Evolutionary conservation across 2,888 invertebrate genomes (phyloP).

Genomic region (Lomographa bimaculata): DNA sequence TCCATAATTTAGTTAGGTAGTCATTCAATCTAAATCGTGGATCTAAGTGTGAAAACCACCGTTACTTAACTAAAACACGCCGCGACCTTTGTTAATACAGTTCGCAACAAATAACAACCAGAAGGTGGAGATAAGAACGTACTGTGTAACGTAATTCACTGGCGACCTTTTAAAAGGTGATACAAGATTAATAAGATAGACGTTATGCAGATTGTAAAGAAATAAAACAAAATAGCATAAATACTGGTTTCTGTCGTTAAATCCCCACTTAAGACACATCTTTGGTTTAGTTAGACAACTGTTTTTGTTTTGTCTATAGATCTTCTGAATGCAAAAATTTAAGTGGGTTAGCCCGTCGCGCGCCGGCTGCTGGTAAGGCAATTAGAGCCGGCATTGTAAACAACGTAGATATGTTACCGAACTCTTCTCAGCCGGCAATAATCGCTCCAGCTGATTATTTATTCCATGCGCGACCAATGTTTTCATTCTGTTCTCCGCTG

Average conservation of each 20-base stretch:
- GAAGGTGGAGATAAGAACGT: constrained; percentile 7
- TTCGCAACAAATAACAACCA: constrained; percentile 3
- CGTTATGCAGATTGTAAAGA: constrained; percentile 2
- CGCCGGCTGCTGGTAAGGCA: not conserved
- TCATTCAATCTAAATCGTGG: constrained; percentile 29
- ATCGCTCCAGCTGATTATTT: constrained; percentile 1
- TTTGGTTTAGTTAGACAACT: too few relatives aligned
- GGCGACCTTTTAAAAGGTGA: constrained; percentile 18
- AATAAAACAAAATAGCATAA: not conserved
- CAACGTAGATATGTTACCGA: constrained; percentile 12
- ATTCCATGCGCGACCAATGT: not conserved
- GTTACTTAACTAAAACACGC: constrained; percentile 17
- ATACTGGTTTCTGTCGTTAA: not conserved
- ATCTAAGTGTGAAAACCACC: constrained; percentile 28
- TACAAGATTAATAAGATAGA: not conserved
- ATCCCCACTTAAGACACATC: too few relatives aligned
- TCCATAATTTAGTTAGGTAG: constrained; percentile 24
- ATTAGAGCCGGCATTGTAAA: constrained; percentile 17
- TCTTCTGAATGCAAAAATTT: too few relatives aligned
- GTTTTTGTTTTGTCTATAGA: too few relatives aligned
- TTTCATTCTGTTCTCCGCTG: not conserved
- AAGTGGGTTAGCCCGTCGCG: too few relatives aligned
- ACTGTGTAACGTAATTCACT: constrained; percentile 22
- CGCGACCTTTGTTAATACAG: constrained; percentile 16
- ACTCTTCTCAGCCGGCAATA: constrained; percentile 13